Percentiles rank a stretch among this genome's conserved stretches.
These are phyloP conservation scores for Phymastichus coffea DNA, from an alignment of 1,140 invertebrate genomes.

Conservation along the genomic window DNA sequence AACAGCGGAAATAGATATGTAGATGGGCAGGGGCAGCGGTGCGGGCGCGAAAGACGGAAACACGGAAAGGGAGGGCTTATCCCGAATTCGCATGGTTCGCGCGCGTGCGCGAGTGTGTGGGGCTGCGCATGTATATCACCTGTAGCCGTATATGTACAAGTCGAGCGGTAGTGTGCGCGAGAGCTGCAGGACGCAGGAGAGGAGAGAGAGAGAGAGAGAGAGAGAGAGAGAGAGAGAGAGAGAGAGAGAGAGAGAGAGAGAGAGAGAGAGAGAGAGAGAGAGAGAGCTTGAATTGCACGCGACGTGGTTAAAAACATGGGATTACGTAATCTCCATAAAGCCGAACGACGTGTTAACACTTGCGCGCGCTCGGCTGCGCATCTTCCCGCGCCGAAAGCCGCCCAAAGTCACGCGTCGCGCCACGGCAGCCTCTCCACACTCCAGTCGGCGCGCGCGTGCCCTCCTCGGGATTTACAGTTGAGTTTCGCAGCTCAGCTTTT, in stretches of 20 bases:
- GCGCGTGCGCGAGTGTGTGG: too few relatives aligned
- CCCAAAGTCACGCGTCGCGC: slow-evolving; percentile 27
- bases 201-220: background rate
- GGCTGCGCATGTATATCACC: background rate
- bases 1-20: background rate
- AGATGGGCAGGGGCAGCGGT: background rate
- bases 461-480: too few relatives aligned
- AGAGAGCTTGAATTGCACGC: slow-evolving; percentile 25
- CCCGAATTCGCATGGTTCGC: background rate
- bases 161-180: background rate
- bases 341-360: slow-evolving; percentile 31
- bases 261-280: background rate
- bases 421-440: too few relatives aligned
- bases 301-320: slow-evolving; percentile 28
- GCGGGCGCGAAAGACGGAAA: slow-evolving; percentile 2
- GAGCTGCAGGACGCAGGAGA: too few relatives aligned
- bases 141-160: background rate
- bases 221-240: background rate
- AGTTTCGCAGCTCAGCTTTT: slow-evolving; percentile 20
- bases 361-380: background rate
- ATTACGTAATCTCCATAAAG: slow-evolving; percentile 34
- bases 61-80: slow-evolving; percentile 27
- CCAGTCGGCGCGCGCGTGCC: too few relatives aligned
- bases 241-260: background rate
- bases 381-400: background rate